These are phyloP conservation scores for Achroia grisella DNA, from an alignment of 1,140 invertebrate species.

Conservation along the genomic window DNA sequence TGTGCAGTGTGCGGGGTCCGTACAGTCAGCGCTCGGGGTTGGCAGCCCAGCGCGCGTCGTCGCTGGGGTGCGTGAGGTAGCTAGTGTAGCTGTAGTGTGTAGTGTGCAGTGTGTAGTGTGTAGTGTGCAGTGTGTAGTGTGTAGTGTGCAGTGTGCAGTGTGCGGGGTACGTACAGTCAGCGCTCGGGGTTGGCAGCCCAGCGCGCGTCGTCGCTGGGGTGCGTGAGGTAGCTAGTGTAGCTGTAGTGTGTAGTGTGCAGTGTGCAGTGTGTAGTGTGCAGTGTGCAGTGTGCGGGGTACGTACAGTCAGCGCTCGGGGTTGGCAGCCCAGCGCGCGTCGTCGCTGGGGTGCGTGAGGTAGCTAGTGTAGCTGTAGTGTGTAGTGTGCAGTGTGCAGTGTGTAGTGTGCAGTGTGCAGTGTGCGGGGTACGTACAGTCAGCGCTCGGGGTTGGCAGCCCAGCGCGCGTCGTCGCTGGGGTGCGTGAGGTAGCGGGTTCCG, in stretches of 20 bases:
- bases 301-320: constrained; percentile 77
- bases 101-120: constrained; percentile 85
- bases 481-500: constrained; percentile 92
- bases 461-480: constrained; percentile 95
- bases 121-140: constrained; percentile 85
- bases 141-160: too few species aligned
- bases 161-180: constrained; percentile 65
- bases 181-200: constrained; percentile 87
- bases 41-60: constrained; percentile 92
- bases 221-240: constrained; percentile 91
- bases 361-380: constrained; percentile 71
- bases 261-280: too few species aligned
- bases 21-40: constrained; percentile 77
- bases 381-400: constrained; percentile 80
- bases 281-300: too few species aligned
- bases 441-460: constrained; percentile 77
- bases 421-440: constrained; percentile 79
- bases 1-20: too few species aligned
- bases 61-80: constrained; percentile 97
- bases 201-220: constrained; percentile 95
- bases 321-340: constrained; percentile 91
- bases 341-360: constrained; percentile 98
- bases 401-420: too few species aligned
- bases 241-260: too few species aligned
- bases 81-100: constrained; percentile 71